Evolutionary conservation across 2,888 invertebrate genomes (phyloP), one percentile per base, ranked within the genome.

Genomic region (Bombylius major): DNA sequence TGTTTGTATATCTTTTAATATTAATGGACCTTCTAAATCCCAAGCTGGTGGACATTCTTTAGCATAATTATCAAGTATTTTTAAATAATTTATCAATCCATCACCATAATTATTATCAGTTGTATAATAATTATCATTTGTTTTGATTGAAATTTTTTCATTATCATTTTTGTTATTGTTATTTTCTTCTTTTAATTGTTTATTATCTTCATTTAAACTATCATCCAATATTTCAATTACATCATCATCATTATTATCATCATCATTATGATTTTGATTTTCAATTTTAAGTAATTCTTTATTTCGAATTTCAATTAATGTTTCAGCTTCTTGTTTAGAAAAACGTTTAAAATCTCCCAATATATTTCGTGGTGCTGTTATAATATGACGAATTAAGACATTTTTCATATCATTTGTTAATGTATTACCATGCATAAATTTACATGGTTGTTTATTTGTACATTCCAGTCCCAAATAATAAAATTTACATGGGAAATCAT

Each of bases 401-500:
- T 23, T 51, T 33, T 53, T 56, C 53, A 58, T 56, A 46, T 58
- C 51, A 9, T 51, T 49, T 12, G 44, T 48, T 44, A 56, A 47
- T 33, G 51, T 45, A 34, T 58, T 56, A 5, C 56, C 58, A 48
- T 58, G 58, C 13, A 51, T 48, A 51, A 56, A 58, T 54, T 58
- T 58, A 42, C 58, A 58, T 7, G 48, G 44, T 39, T 48, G 50
- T 33, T 53, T 51, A 39, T 56, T 47, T 32, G 49, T 34, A 36
- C 58, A 58, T 12, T 58, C 44, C 14, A 58, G 34, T 11, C 56
- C 58, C 11, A 58, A 45, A 46, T 58, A 52, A 39, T 51, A 58
- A 48, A 45, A 58, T 48, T 58, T 58, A 48, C 58, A 58, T 6
- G 58, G 58, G 34, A 58, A 58, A 46, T 58, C 58, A 14, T 49